A percentile compares a stretch with the other conserved stretches of the same genome.
Conservation (phyloP, 1,140 invertebrate genomes). For the Drosophila funebris region DNA sequence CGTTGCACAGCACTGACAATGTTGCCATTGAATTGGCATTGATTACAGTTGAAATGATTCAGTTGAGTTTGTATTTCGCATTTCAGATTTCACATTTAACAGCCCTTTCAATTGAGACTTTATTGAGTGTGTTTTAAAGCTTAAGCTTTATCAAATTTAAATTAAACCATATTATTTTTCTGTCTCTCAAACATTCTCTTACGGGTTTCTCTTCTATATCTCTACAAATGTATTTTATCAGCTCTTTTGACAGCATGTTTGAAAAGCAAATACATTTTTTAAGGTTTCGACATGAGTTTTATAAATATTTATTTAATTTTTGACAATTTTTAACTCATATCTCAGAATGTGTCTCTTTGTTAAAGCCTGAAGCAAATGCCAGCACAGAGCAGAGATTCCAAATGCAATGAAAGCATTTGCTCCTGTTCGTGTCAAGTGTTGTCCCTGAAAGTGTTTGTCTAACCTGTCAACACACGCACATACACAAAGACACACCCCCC, state of each 20-base stretch:
- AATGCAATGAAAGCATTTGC: background rate
- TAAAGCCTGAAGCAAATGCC: background rate
- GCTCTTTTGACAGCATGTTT: too few relatives aligned
- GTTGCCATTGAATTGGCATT: constrained; percentile 63
- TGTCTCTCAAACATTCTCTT: background rate
- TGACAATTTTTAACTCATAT: too few relatives aligned
- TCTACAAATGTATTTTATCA: too few relatives aligned
- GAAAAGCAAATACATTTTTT: too few relatives aligned
- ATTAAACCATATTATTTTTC: background rate
- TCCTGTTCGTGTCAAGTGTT: constrained; percentile 36
- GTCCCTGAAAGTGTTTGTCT: constrained; percentile 21
- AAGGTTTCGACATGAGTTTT: too few relatives aligned
- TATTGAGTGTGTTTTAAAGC: background rate
- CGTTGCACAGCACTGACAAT: constrained; percentile 47
- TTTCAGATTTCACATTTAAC: constrained; percentile 38
- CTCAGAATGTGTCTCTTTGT: too few relatives aligned
- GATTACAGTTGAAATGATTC: constrained; percentile 49
- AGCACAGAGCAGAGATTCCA: background rate
- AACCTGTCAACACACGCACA: constrained; percentile 6
- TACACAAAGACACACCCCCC: constrained; percentile 25
- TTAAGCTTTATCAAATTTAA: background rate
- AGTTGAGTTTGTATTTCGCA: constrained; percentile 36
- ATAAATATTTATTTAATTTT: too few relatives aligned
- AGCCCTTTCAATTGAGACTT: background rate
- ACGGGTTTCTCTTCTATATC: too few relatives aligned